These are phyloP conservation scores for Cryptotis parvus DNA, from an alignment of 2,113 vertebrate genomes.

Conservation along the genomic window DNA sequence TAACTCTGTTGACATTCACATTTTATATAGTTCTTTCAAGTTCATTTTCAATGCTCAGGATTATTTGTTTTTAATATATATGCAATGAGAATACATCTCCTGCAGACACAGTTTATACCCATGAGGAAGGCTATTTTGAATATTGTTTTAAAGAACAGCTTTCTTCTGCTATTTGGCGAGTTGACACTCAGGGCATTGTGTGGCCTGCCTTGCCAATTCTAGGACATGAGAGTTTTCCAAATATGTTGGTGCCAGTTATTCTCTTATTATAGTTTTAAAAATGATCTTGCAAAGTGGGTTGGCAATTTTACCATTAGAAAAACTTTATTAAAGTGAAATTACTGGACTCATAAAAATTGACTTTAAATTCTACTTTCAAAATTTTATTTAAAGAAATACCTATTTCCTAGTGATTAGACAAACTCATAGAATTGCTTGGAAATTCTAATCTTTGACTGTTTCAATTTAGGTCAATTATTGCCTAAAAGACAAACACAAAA, in stretches of 20 bases:
- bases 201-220: slow-evolving; percentile 41
- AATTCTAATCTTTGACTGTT: slow-evolving; percentile 24
- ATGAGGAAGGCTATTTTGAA: slow-evolving; percentile 14
- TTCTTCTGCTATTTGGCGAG: background rate
- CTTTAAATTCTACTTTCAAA: slow-evolving; percentile 17
- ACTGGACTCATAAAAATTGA: background rate
- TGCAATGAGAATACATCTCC: background rate
- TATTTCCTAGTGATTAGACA: too few species aligned
- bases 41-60: background rate
- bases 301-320: slow-evolving; percentile 15
- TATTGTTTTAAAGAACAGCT: slow-evolving; percentile 3
- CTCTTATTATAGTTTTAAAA: slow-evolving; percentile 34
- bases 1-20: background rate
- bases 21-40: background rate
- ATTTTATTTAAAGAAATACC: background rate
- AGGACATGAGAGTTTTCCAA: background rate
- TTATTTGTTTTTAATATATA: background rate
- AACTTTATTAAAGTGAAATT: background rate
- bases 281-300: background rate
- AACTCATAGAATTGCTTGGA: background rate
- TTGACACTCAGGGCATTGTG: background rate
- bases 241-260: slow-evolving; percentile 11
- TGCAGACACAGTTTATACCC: slow-evolving; percentile 10
- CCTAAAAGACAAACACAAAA: background rate
- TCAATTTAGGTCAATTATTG: background rate